Conservation (phyloP, 2,797 vertebrate genomes). For the Crotalus adamanteus region DNA sequence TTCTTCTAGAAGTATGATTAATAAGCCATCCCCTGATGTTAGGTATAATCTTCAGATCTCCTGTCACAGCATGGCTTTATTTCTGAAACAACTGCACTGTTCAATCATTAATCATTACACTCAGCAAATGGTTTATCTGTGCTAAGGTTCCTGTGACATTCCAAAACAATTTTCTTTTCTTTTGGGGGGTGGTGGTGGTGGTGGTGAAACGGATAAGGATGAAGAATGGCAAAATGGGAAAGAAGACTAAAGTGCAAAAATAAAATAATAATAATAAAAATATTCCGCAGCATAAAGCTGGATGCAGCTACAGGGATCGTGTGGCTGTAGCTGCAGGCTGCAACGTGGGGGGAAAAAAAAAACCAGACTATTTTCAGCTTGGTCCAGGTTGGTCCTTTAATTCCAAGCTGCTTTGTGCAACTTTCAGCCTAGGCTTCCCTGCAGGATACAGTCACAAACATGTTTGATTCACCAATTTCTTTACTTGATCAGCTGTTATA, state of each 20-base stretch:
- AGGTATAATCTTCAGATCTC: constrained; percentile 83
- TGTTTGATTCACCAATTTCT: not conserved
- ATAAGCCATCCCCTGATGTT: constrained; percentile 90
- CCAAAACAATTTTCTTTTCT: constrained; percentile 59
- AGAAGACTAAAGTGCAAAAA: constrained; percentile 34
- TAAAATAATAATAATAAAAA: no score
- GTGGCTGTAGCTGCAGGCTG: not conserved
- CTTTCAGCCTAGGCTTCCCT: not conserved
- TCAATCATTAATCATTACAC: constrained; percentile 75
- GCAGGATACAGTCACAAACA: not conserved
- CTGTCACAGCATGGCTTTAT: constrained; percentile 72
- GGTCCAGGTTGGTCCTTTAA: not conserved
- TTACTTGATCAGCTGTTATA: not conserved
- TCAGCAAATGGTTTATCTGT: constrained; percentile 70
- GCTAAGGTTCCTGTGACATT: constrained; percentile 69
- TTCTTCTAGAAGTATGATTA: constrained; percentile 93
- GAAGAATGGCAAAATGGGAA: constrained; percentile 37
- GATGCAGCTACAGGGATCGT: no score
- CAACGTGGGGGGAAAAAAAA: not conserved
- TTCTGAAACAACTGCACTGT: constrained; percentile 76
- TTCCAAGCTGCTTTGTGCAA: not conserved
- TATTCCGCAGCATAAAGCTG: not conserved
- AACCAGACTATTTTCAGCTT: not conserved
- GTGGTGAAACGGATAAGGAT: constrained; percentile 31
- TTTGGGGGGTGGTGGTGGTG: no score